These are phyloP conservation scores for Luehdorfia chinensis DNA, from an alignment of 1,140 invertebrate species.

Conservation along the genomic window DNA sequence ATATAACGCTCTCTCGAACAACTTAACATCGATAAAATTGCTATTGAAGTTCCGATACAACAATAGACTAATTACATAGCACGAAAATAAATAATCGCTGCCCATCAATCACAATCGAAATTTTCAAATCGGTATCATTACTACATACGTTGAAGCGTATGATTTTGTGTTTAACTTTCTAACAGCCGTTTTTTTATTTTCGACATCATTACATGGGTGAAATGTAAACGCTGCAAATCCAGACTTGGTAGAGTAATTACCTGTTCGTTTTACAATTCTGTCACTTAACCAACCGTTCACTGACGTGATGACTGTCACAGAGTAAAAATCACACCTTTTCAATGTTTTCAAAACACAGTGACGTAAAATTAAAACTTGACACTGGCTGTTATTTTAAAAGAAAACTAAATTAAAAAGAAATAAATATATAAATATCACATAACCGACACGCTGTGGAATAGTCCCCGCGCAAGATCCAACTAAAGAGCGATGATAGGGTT, in stretches of 20 bases:
- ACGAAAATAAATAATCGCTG: constrained; percentile 31
- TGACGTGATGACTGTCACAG: background rate
- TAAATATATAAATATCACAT: background rate
- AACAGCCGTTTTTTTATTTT: too few relatives aligned
- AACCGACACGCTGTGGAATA: background rate
- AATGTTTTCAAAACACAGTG: too few relatives aligned
- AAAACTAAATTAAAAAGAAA: background rate
- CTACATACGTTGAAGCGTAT: constrained; percentile 5
- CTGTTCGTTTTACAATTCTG: background rate
- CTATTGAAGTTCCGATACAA: constrained; percentile 38
- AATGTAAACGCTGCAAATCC: too few relatives aligned
- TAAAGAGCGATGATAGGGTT: constrained; percentile 30
- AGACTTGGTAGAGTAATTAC: too few relatives aligned
- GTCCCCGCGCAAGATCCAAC: constrained; percentile 23
- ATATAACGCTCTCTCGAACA: constrained; percentile 26
- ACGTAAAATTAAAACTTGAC: too few relatives aligned
- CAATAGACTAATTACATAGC: constrained; percentile 56
- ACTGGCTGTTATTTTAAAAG: too few relatives aligned
- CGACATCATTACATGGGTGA: too few relatives aligned
- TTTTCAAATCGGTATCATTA: constrained; percentile 18
- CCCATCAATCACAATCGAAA: constrained; percentile 45
- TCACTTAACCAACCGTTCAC: background rate
- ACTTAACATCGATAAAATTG: constrained; percentile 44
- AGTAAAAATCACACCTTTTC: background rate
- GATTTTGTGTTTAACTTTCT: constrained; percentile 17